phyloP scores from a whole-genome alignment of 2,797 vertebrate genomes.

The Fistularia tabacaria region DNA sequence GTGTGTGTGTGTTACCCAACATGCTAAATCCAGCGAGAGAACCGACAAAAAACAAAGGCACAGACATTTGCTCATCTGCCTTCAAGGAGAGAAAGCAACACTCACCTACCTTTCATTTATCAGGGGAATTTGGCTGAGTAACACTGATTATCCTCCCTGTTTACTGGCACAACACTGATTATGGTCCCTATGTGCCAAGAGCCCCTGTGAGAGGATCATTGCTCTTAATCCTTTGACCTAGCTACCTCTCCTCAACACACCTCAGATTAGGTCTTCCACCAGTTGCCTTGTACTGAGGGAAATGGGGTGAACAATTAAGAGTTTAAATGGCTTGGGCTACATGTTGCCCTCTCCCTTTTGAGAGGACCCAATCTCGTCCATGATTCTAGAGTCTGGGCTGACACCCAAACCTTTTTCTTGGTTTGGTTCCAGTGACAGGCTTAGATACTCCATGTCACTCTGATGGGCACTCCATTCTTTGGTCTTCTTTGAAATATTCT shows the following conservation, averaged over 20 bases:
- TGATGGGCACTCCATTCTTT: constrained; percentile 44
- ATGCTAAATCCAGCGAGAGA: constrained; percentile 17
- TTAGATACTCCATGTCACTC: constrained; percentile 41
- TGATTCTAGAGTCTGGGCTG: constrained; percentile 56
- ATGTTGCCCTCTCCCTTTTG: constrained; percentile 53
- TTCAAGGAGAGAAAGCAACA: constrained; percentile 27
- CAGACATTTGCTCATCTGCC: constrained; percentile 11
- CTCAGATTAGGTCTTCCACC: constrained; percentile 62
- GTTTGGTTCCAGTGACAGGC: constrained; percentile 55
- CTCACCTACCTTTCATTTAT: constrained; percentile 50
- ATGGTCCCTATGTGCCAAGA: constrained; percentile 56
- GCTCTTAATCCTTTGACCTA: constrained; percentile 74
- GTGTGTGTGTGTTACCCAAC: constrained; percentile 19
- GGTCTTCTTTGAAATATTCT: constrained; percentile 22
- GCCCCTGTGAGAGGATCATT: constrained; percentile 72
- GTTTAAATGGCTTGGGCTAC: constrained; percentile 68
- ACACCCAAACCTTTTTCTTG: constrained; percentile 57
- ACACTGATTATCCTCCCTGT: constrained; percentile 69
- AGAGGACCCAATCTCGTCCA: constrained; percentile 52
- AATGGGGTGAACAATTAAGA: constrained; percentile 74
- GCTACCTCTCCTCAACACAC: constrained; percentile 67
- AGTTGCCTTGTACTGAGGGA: constrained; percentile 56
- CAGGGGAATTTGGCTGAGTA: constrained; percentile 54
- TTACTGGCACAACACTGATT: constrained; percentile 70
- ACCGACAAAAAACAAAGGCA: constrained; percentile 22